Evolutionary conservation across 1,140 invertebrate species (phyloP), one percentile per base, ranked within the genome.

Genomic region (Drosophila santomea): DNA sequence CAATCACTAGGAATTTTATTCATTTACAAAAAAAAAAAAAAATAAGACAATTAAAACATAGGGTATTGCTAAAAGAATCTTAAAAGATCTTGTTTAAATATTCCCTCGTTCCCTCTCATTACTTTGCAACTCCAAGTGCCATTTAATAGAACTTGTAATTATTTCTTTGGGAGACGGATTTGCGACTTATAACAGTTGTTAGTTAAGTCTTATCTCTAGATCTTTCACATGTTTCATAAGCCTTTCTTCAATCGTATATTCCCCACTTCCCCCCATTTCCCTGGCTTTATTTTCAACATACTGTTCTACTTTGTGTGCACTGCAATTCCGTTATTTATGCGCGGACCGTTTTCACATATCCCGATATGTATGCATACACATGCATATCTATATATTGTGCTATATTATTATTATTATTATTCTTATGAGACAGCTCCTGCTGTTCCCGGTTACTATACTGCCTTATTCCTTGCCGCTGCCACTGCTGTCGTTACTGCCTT

Each of bases 381-480:
- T 44, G 20, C 50, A 50, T 60, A 54, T 47, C 59, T 66, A 66
- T 60, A 55, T 68, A 59, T 54, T 52, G 36, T 47, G 41, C 35
- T 63, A 58, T 56, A 58, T 57, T 51, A 61, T 68, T 55, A 69
- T 67, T 55, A 68, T 36, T 75, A 76, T 76, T 75, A 63, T 72
- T 83, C 77, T 79, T 71, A 83, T 84, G 64, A 71, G 68, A 66
- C 51, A 68, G 73, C 67, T 79, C 78, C 78, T 80, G 63, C 72
- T 64, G 78, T 51, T 51, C 48, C 48, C 25, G 3, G 48, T 32
- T 51, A 48, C 47, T n/a, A n/a, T 15, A 51, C 14, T 15, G 38
- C 15, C n/a, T 66, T 61, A 69, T 64, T 84, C 60, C 63, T 67
- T 67, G 39, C 67, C 48, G 66, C 61, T 68, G 62, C 45, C 38